phyloP scores from a whole-genome alignment of 1,140 invertebrate genomes.

The Pristionchus pacificus region DNA sequence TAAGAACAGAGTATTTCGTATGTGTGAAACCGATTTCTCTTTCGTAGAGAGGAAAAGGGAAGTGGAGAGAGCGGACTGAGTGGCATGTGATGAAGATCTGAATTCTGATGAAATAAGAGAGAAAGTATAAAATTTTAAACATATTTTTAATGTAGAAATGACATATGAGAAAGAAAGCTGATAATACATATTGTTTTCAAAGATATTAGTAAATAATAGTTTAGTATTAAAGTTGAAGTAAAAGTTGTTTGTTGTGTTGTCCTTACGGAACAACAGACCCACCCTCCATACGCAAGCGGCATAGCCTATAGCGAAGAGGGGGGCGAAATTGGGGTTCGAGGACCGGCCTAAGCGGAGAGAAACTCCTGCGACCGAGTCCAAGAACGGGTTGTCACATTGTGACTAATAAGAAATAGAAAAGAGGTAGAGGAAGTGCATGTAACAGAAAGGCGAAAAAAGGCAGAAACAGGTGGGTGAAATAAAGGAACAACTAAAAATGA shows the following conservation, averaged over 20 bases:
- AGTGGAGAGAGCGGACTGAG: constrained; percentile 16
- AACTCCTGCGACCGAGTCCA: no score
- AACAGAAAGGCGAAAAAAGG: constrained; percentile 18
- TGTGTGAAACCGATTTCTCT: no score
- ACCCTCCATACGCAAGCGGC: no score
- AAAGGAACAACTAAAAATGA: neutral
- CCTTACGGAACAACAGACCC: no score
- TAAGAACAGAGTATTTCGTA: no score
- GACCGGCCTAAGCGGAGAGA: no score
- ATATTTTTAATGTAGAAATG: neutral
- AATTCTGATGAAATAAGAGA: constrained; percentile 23
- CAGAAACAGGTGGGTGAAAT: no score
- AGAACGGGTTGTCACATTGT: no score
- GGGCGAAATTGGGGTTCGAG: constrained; percentile 17
- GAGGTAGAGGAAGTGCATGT: constrained; percentile 21
- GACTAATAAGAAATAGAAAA: constrained; percentile 22
- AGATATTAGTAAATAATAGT: neutral
- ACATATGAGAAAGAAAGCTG: constrained; percentile 6
- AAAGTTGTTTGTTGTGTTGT: no score
- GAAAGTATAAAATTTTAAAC: constrained; percentile 20
- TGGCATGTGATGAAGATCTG: neutral
- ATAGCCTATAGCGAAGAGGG: neutral
- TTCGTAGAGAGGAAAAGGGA: no score
- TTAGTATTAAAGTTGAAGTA: no score
- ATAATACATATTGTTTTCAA: constrained; percentile 2